These are phyloP conservation scores for Sebastes minor DNA, from an alignment of 2,797 vertebrate species.

Conservation along the genomic window DNA sequence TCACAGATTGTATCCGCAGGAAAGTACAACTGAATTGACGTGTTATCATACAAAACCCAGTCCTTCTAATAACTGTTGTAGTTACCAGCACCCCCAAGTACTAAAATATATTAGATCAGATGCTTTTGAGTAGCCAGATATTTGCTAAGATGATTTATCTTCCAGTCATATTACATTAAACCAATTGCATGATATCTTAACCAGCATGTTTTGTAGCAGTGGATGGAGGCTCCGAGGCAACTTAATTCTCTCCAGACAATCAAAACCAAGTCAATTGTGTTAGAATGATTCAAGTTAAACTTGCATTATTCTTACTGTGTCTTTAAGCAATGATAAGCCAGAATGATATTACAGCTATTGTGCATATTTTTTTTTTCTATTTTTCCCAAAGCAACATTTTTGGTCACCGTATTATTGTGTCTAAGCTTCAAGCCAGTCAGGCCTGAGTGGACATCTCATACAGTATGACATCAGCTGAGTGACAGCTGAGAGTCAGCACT, in stretches of 20 bases:
- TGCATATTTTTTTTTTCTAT: neutral
- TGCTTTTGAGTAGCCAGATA: neutral
- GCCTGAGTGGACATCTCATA: neutral
- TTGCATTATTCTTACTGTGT: neutral
- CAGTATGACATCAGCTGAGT: neutral
- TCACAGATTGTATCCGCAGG: neutral
- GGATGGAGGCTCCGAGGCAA: neutral
- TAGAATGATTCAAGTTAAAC: neutral
- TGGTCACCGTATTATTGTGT: neutral
- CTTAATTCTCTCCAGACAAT: neutral
- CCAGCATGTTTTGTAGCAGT: neutral
- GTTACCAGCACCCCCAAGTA: neutral
- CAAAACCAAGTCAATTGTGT: neutral
- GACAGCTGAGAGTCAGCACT: neutral
- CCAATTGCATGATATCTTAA: neutral
- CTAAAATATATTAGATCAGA: slow-evolving; percentile 4
- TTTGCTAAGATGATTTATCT: neutral
- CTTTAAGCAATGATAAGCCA: neutral
- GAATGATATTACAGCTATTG: neutral
- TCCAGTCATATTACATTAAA: slow-evolving; percentile 16
- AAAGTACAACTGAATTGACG: neutral
- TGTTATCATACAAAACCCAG: neutral
- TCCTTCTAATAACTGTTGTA: neutral
- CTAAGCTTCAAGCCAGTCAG: neutral
- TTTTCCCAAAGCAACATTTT: neutral